phyloP scores from a whole-genome alignment of 2,797 vertebrate genomes.

The Avahi laniger region DNA sequence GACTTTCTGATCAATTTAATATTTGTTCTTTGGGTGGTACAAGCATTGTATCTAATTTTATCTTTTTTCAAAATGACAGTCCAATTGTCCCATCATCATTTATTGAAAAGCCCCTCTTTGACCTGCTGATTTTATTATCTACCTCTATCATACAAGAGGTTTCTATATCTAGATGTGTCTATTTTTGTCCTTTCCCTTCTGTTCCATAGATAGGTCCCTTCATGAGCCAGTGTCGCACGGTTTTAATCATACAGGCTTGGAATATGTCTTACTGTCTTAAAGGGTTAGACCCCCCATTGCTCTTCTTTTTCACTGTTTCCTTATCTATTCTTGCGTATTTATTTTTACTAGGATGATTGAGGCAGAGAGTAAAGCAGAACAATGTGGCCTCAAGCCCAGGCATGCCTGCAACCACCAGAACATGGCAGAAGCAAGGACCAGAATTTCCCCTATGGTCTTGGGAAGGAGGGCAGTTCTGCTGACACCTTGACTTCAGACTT shows the following conservation, averaged over 20 bases:
- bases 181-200: neutral
- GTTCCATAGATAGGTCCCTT: neutral
- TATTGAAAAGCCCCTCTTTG: neutral
- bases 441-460: neutral
- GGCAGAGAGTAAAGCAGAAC: too few relatives aligned
- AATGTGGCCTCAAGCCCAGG: neutral
- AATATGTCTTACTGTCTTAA: neutral
- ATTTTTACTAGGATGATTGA: neutral
- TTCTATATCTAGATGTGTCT: neutral
- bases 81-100: neutral
- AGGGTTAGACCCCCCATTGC: neutral
- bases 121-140: neutral
- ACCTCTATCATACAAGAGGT: neutral
- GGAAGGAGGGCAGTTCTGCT: neutral
- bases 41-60: neutral
- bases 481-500: neutral
- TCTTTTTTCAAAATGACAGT: neutral
- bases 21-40: neutral
- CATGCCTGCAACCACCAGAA: too few relatives aligned
- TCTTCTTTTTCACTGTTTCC: neutral
- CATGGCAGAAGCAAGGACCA: neutral
- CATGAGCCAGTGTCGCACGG: too few relatives aligned
- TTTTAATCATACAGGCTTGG: too few relatives aligned
- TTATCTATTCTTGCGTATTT: neutral
- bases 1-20: neutral